Conservation (phyloP, 92 coral and sea anemone genomes). For the Chrysogorgia sp. region DNA sequence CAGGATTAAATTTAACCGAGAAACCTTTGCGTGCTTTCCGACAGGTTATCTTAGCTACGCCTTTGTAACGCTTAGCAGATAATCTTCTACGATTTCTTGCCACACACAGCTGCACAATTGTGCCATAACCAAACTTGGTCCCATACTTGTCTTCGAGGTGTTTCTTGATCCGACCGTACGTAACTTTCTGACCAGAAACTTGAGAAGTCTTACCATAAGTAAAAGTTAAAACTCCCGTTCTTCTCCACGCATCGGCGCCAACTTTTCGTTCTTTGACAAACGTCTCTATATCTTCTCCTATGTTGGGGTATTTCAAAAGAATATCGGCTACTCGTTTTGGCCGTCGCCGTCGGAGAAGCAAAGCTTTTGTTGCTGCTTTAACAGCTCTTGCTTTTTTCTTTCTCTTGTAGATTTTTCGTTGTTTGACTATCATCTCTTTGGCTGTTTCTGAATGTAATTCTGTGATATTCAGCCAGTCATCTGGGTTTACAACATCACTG, state of each 20-base stretch:
- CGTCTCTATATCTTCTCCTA: constrained; percentile 65
- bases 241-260: constrained; percentile 72
- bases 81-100: constrained; percentile 49
- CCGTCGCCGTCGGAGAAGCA: constrained; percentile 49
- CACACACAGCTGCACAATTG: constrained; percentile 57
- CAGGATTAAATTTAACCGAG: constrained; percentile 45
- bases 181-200: constrained; percentile 61
- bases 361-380: constrained; percentile 44
- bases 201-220: constrained; percentile 52
- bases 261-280: constrained; percentile 48
- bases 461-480: constrained; percentile 46
- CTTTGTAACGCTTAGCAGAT: constrained; percentile 54
- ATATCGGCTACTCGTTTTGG: constrained; percentile 50
- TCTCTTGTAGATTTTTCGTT: constrained; percentile 36
- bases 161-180: constrained; percentile 51
- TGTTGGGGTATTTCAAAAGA: constrained; percentile 55
- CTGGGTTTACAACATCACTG: constrained; percentile 53
- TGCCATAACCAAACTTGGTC: constrained; percentile 61
- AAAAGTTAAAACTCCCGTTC: constrained; percentile 65
- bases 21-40: constrained; percentile 64
- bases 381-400: constrained; percentile 50
- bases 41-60: constrained; percentile 60
- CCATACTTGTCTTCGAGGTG: constrained; percentile 56
- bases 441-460: constrained; percentile 43
- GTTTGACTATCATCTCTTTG: constrained; percentile 34